Percentiles rank a stretch among this genome's conserved stretches.
Evolutionary conservation across 2,888 invertebrate species (phyloP).

Genomic region (Xestia c-nigrum): DNA sequence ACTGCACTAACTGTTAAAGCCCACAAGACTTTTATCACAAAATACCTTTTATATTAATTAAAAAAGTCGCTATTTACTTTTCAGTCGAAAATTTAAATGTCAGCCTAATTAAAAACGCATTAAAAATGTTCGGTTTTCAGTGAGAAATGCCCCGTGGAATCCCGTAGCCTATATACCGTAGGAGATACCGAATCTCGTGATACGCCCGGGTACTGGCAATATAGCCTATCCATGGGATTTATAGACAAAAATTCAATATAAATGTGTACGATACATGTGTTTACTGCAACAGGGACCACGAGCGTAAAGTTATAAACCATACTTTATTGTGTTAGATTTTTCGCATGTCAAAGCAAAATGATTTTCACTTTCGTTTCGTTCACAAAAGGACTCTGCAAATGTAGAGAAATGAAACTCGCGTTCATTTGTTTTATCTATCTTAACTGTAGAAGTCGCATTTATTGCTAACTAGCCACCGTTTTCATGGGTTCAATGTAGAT

Average conservation of each 20-base stretch:
- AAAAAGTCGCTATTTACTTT: not conserved
- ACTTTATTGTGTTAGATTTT: constrained; percentile 11
- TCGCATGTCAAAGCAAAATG: not conserved
- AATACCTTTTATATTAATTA: not conserved
- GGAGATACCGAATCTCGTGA: not conserved
- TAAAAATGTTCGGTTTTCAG: not conserved
- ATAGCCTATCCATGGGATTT: not conserved
- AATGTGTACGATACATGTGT: not conserved
- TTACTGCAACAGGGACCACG: not conserved
- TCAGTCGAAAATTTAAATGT: not conserved
- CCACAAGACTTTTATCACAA: not conserved
- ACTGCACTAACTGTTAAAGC: not conserved
- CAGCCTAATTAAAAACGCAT: not conserved
- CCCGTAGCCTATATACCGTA: not conserved
- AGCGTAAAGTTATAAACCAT: not conserved
- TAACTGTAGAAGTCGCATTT: not conserved
- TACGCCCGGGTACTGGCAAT: too few species aligned
- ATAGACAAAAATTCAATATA: not conserved
- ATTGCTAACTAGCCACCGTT: not conserved
- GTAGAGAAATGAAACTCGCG: not conserved
- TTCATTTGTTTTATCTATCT: not conserved
- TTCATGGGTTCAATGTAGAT: too few species aligned
- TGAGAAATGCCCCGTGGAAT: not conserved
- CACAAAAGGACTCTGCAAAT: not conserved
- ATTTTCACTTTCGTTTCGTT: not conserved